Base-by-base conservation (phyloP, 2,888 invertebrate genomes). In the Panopea generosa region DNA sequence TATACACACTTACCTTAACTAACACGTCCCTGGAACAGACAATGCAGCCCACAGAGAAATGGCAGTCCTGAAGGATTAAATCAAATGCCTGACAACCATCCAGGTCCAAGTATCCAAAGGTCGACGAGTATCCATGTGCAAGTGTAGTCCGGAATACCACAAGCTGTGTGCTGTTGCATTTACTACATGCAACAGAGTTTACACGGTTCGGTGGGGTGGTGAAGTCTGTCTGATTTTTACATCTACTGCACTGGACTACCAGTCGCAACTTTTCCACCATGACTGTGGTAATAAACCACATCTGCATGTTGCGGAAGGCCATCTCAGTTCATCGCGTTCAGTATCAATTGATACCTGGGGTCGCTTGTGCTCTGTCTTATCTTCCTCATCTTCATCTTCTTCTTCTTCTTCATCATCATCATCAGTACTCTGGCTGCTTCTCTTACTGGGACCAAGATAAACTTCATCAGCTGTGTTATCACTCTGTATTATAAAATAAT, bases 61-160 rank as follows among this genome's bases (percentile, higher is more conserved):
- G 73, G 67, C 90, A 91, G 63, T 92, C 91, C 59, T 89, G 87
- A 27, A 93, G 85, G 56, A 92, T 84, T 1, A 92, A 71, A 75
- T 93, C 93, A 82, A 91, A 87, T 0, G 91, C 89, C 22, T 74
- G 66, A 70, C 93, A 93, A 3, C 86, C 90, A 22, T 90, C 86
- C 24, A 93, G 80, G 75, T 92, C 91, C 33, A 93, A 79, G 80
- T 89, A 92, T 38, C 93, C 93, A 59, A 92, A 77, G 11, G 90
- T 86, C 18, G 89, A 86, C 2, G 89, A 89, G 83, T 88, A 88
- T 49, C 86, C 87, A 78, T 93, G 92, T 11, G 90, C 84, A 43
- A 93, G 75, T 6, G 83, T 80, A 7, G 92, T 86, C 11, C 91
- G 68, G 77, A 90, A 92, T 18, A 81, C 86, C 20, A 88, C 84